phyloP scores from a whole-genome alignment of 2,797 vertebrate species.

The Myotis planiceps region DNA sequence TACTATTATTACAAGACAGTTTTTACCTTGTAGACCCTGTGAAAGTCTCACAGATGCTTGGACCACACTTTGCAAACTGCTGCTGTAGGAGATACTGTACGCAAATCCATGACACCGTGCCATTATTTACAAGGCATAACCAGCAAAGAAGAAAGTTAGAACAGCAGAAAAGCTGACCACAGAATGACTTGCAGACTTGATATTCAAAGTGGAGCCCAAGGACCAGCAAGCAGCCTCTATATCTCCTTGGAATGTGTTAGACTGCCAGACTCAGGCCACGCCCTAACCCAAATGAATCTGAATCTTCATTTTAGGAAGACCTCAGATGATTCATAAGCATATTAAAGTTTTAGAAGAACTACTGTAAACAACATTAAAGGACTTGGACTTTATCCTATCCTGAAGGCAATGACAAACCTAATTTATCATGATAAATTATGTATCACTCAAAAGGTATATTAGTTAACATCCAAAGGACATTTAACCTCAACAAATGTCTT shows the following conservation, averaged over 20 bases:
- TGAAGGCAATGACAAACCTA: not conserved
- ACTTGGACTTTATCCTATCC: not conserved
- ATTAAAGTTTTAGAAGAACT: slow-evolving; percentile 8
- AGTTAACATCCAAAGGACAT: not conserved
- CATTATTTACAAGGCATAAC: not conserved
- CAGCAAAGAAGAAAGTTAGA: not conserved
- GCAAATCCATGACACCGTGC: not conserved
- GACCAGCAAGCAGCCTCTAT: not conserved
- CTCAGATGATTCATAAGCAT: not conserved
- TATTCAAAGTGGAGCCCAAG: not conserved
- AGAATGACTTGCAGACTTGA: not conserved
- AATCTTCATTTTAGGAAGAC: slow-evolving; percentile 23
- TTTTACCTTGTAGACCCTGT: not conserved
- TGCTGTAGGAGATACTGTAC: not conserved
- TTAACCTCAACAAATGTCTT: slow-evolving; percentile 31
- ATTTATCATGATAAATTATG: not conserved
- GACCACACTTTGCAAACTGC: not conserved
- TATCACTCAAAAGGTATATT: not conserved
- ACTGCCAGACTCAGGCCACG: not conserved
- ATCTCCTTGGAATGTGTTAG: not conserved
- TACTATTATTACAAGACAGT: not conserved
- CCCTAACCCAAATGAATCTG: not conserved
- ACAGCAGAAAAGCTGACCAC: not conserved
- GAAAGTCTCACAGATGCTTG: not conserved
- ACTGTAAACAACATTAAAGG: not conserved